These are phyloP conservation scores for Xestia rhomboidea DNA, from an alignment of 2,888 invertebrate genomes.

Conservation along the genomic window DNA sequence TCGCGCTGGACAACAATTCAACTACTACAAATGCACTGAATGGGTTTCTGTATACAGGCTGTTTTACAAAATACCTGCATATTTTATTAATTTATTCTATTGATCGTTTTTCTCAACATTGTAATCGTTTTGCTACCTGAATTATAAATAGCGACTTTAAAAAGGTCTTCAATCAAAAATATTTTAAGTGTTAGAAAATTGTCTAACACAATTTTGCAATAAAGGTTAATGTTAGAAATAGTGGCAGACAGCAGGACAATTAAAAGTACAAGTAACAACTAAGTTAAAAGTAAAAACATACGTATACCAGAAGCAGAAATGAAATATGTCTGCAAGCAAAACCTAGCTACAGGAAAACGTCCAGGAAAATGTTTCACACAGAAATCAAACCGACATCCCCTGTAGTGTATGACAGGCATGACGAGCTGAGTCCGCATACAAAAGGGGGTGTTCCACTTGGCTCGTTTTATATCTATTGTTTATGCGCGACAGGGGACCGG, in stretches of 20 bases:
- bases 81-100: not conserved
- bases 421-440: slow-evolving; percentile 84
- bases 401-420: slow-evolving; percentile 82
- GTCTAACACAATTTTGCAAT: not conserved
- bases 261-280: not conserved
- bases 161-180: too few relatives aligned
- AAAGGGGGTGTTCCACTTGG: slow-evolving; percentile 89
- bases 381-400: slow-evolving; percentile 71
- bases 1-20: slow-evolving; percentile 73
- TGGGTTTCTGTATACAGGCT: slow-evolving; percentile 73
- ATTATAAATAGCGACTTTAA: not conserved
- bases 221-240: not conserved
- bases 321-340: not conserved
- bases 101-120: not conserved
- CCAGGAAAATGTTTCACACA: slow-evolving; percentile 49
- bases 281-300: not conserved
- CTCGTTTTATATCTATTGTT: slow-evolving; percentile 89
- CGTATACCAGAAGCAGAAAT: not conserved
- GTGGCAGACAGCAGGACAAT: not conserved
- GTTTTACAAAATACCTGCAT: slow-evolving; percentile 38
- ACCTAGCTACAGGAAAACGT: slow-evolving; percentile 54
- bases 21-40: slow-evolving; percentile 76
- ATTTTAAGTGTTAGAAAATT: not conserved
- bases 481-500: slow-evolving; percentile 79
- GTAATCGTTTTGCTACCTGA: not conserved